Conservation (phyloP, 2,113 vertebrate species). For the Connochaetes taurinus region DNA sequence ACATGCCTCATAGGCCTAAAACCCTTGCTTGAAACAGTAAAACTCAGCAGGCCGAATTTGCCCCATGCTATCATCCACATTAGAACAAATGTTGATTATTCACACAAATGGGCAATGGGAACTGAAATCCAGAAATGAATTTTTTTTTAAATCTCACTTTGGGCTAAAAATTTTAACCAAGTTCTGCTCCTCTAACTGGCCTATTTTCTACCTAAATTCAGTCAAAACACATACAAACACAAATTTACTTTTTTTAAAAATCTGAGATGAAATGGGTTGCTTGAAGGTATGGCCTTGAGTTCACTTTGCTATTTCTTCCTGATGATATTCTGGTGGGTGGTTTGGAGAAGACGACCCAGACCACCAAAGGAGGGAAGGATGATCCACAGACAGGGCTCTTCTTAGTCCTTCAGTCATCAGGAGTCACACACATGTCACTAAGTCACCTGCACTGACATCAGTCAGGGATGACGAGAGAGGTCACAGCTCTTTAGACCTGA, state of each 20-base stretch:
- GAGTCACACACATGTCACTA: background rate
- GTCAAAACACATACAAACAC: background rate
- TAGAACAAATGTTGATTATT: constrained; percentile 46
- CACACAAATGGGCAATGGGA: constrained; percentile 33
- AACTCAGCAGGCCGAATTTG: constrained; percentile 21
- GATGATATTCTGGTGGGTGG: too few species aligned
- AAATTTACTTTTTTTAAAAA: background rate
- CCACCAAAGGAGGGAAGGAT: background rate
- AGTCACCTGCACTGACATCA: background rate
- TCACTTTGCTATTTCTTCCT: background rate
- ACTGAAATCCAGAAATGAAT: constrained; percentile 51
- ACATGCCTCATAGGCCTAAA: background rate
- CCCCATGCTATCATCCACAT: constrained; percentile 35
- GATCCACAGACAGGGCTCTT: background rate
- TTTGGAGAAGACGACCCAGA: background rate
- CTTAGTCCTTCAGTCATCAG: background rate
- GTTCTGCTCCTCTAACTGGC: constrained; percentile 2
- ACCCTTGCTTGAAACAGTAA: constrained; percentile 29
- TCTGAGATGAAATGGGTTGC: background rate
- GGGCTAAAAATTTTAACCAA: constrained; percentile 30
- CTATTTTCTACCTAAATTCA: constrained; percentile 1
- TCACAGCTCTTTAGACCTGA: background rate
- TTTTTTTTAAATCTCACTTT: constrained; percentile 1
- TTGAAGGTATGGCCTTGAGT: background rate
- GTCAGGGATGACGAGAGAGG: background rate